A percentile compares a stretch with the other conserved stretches of the same genome.
Conservation (phyloP, 2,888 invertebrate species). For the Zootermopsis nevadensis region DNA sequence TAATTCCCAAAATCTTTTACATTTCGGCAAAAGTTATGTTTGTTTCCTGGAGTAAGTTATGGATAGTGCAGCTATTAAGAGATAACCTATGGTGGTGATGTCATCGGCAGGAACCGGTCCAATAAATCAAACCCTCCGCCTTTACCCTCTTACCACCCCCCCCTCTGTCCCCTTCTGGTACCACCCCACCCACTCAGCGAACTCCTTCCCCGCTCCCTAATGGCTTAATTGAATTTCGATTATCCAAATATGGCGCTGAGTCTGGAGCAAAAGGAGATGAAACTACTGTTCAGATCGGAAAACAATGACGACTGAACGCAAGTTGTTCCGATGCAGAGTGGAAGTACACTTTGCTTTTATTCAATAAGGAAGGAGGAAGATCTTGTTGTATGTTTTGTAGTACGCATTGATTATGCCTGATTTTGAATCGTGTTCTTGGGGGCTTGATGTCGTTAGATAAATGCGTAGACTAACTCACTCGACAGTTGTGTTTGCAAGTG, state of each 20-base stretch:
- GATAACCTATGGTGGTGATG: conserved; percentile 52
- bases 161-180: conserved; percentile 36
- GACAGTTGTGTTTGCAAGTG: no score
- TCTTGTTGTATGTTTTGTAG: conserved; percentile 9
- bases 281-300: conserved; percentile 50
- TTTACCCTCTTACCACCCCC: conserved; percentile 29
- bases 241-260: conserved; percentile 59
- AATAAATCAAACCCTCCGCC: conserved; percentile 51
- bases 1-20: conserved; percentile 43
- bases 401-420: conserved; percentile 38
- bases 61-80: conserved; percentile 47
- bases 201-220: conserved; percentile 57
- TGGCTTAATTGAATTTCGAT: conserved; percentile 63
- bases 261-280: conserved; percentile 46
- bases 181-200: conserved; percentile 45
- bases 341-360: conserved; percentile 7
- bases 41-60: conserved; percentile 47
- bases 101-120: conserved; percentile 51
- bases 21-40: conserved; percentile 50
- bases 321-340: conserved; percentile 12
- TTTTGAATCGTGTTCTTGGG: conserved; percentile 36
- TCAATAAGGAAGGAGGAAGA: neutral
- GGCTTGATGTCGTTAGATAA: neutral
- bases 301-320: conserved; percentile 46
- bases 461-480: no score